phyloP scores from a whole-genome alignment of 2,888 invertebrate species.

The Spodoptera littoralis region DNA sequence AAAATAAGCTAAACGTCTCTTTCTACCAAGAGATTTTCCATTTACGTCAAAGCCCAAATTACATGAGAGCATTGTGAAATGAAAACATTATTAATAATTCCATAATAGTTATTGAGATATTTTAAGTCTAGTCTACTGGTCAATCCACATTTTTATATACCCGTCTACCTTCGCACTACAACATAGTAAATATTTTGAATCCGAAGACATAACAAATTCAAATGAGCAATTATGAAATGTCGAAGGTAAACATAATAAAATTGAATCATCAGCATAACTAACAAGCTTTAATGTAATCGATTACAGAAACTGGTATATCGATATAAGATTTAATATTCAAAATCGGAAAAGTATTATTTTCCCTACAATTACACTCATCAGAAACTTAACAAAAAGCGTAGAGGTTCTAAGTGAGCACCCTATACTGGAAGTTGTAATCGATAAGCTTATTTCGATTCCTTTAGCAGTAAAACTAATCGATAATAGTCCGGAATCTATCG shows the following conservation, averaged over 20 bases:
- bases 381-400: too few species aligned
- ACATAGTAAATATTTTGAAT: slow-evolving; percentile 11
- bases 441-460: too few species aligned
- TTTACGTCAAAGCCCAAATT: slow-evolving; percentile 3
- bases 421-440: too few species aligned
- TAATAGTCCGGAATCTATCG: background rate
- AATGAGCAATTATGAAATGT: slow-evolving; percentile 26
- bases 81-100: slow-evolving; percentile 20
- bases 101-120: slow-evolving; percentile 5
- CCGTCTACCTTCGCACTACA: slow-evolving; percentile 9
- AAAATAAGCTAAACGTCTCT: too few species aligned
- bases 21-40: too few species aligned
- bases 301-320: too few species aligned
- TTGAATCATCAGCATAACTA: slow-evolving; percentile 9
- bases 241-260: slow-evolving; percentile 27
- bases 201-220: slow-evolving; percentile 4
- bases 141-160: slow-evolving; percentile 11
- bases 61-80: slow-evolving; percentile 2
- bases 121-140: background rate
- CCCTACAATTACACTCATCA: too few species aligned
- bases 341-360: too few species aligned
- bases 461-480: too few species aligned
- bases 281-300: background rate
- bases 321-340: too few species aligned
- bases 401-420: too few species aligned